A percentile compares a stretch with the other conserved stretches of the same genome.
Conservation (phyloP, 2,113 vertebrate genomes). For the Callionymus lyra region DNA sequence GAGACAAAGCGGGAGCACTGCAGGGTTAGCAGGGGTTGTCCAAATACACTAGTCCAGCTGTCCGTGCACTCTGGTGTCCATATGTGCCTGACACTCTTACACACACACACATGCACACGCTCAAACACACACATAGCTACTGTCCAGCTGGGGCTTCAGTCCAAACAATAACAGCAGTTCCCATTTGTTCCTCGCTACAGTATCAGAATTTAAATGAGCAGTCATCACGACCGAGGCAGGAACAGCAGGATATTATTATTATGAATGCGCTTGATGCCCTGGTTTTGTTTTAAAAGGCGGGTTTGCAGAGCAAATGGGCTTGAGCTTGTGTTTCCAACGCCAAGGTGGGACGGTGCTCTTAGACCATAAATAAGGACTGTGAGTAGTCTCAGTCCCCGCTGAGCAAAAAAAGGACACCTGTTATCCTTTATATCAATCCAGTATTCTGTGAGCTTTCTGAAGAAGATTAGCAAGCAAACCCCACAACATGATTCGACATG, state of each 20-base stretch:
- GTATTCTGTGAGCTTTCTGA: too few relatives aligned
- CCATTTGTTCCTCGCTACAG: conserved; percentile 25
- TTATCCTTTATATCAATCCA: too few relatives aligned
- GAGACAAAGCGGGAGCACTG: not conserved
- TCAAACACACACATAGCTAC: conserved; percentile 25
- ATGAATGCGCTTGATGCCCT: conserved; percentile 16
- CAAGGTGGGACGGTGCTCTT: too few relatives aligned
- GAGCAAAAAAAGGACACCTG: too few relatives aligned
- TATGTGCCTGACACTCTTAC: conserved; percentile 22
- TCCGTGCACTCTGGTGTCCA: conserved; percentile 30
- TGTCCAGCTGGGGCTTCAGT: conserved; percentile 42
- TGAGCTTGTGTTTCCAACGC: not conserved
- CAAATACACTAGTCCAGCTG: conserved; percentile 35
- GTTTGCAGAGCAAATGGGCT: conserved; percentile 5
- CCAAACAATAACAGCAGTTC: conserved; percentile 44
- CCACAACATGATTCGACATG: too few relatives aligned
- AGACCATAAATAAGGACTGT: too few relatives aligned
- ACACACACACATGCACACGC: conserved; percentile 11
- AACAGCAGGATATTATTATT: conserved; percentile 9
- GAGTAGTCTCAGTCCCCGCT: too few relatives aligned
- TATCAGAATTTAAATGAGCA: conserved; percentile 41
- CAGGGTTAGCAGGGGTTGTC: conserved; percentile 28
- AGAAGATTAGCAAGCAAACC: too few relatives aligned
- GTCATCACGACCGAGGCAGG: not conserved
- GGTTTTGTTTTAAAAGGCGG: not conserved